These are phyloP conservation scores for Leptonema lineaticorne DNA, from an alignment of 1,140 invertebrate genomes.

Conservation along the genomic window DNA sequence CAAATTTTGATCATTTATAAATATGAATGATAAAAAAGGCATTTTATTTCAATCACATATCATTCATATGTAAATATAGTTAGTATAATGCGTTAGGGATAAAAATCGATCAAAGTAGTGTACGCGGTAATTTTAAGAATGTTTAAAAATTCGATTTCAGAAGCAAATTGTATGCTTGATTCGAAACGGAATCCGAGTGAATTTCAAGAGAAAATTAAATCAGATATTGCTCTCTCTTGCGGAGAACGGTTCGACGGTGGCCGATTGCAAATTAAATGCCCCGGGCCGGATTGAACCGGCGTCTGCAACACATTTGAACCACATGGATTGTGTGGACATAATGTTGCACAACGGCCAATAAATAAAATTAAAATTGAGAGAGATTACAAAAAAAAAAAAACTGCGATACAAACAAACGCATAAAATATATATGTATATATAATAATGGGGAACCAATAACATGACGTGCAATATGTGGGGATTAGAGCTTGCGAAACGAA, in stretches of 20 bases:
- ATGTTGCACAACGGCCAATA: slow-evolving; percentile 10
- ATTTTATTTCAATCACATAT: no score
- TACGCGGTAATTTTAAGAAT: background rate
- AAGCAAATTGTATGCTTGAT: no score
- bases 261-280: slow-evolving; percentile 28
- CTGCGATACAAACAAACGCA: no score
- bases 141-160: no score
- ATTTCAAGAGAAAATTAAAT: slow-evolving; percentile 6
- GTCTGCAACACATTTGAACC: slow-evolving; percentile 1
- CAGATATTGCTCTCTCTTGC: background rate
- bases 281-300: slow-evolving; percentile 16
- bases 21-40: no score
- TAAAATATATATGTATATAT: background rate
- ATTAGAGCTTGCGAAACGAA: slow-evolving; percentile 6
- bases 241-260: slow-evolving; percentile 15
- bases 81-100: no score
- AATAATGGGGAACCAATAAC: background rate
- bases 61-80: no score
- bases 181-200: no score
- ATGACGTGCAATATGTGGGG: background rate
- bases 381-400: background rate
- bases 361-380: background rate
- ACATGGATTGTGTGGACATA: slow-evolving; percentile 22
- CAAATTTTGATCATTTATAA: no score
- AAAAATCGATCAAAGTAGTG: no score